These are phyloP conservation scores for Phylloscopus trochiloides DNA, from an alignment of 2,113 vertebrate genomes.

Conservation along the genomic window DNA sequence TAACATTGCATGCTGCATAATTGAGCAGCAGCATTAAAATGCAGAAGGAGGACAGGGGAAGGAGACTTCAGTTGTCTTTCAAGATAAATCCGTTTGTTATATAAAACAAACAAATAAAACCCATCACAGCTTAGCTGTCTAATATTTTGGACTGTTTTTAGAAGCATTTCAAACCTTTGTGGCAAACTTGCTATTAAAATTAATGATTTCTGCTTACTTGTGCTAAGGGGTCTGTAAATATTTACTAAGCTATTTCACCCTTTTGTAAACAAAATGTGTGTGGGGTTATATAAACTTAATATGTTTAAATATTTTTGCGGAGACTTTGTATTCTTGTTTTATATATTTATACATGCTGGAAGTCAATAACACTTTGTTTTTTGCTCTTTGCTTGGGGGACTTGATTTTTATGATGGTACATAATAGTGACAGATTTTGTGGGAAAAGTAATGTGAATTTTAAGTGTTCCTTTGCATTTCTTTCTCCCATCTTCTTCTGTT, in stretches of 20 bases:
- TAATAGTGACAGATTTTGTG: background rate
- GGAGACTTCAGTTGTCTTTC: slow-evolving; percentile 12
- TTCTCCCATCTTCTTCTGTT: background rate
- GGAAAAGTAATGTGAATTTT: slow-evolving; percentile 16
- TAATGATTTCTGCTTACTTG: slow-evolving; percentile 4
- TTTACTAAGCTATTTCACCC: background rate
- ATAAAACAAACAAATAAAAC: slow-evolving; percentile 6
- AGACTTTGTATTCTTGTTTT: background rate
- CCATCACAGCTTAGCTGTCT: background rate
- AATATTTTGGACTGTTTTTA: slow-evolving; percentile 30
- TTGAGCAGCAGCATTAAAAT: background rate
- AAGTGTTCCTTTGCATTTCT: background rate
- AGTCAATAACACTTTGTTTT: background rate
- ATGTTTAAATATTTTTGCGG: background rate
- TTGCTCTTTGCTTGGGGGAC: background rate
- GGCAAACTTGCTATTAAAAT: slow-evolving; percentile 27
- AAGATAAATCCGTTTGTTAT: background rate
- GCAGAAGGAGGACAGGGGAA: background rate
- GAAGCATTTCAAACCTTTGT: slow-evolving; percentile 4
- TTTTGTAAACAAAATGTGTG: background rate
- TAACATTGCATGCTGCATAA: background rate
- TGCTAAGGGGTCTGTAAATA: background rate
- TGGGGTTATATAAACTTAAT: background rate
- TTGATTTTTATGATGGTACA: slow-evolving; percentile 23
- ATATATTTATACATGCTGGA: background rate